Percentiles rank a stretch among this genome's conserved stretches.
phyloP scores from a whole-genome alignment of 2,888 invertebrate species.

The Adela reaumurella region DNA sequence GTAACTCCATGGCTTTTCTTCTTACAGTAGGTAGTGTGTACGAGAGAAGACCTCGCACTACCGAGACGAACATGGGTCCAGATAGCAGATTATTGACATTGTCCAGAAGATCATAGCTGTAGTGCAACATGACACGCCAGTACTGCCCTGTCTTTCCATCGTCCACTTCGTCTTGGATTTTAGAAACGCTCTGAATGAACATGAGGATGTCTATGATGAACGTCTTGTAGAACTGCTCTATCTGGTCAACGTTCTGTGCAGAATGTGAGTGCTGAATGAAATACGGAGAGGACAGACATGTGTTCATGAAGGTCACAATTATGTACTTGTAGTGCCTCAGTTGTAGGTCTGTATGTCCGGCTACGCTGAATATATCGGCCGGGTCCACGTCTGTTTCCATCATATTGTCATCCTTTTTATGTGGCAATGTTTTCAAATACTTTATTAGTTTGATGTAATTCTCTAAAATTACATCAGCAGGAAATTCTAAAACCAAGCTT shows the following conservation, averaged over 20 bases:
- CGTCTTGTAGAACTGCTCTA: slow-evolving; percentile 64
- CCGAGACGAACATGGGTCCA: slow-evolving; percentile 73
- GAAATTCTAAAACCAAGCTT: slow-evolving; percentile 64
- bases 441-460: slow-evolving; percentile 64
- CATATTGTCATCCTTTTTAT: slow-evolving; percentile 55
- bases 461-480: slow-evolving; percentile 57
- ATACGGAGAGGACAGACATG: slow-evolving; percentile 63
- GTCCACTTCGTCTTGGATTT: slow-evolving; percentile 60
- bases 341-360: slow-evolving; percentile 66
- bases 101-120: slow-evolving; percentile 75
- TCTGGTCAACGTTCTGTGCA: slow-evolving; percentile 36
- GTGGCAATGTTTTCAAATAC: slow-evolving; percentile 64
- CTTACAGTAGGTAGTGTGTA: slow-evolving; percentile 70
- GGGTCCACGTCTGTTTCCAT: slow-evolving; percentile 36
- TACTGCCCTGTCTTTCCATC: too few relatives aligned
- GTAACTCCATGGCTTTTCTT: slow-evolving; percentile 78
- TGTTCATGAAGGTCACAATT: slow-evolving; percentile 68
- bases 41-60: slow-evolving; percentile 68
- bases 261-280: slow-evolving; percentile 65
- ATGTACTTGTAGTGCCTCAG: slow-evolving; percentile 82
- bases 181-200: slow-evolving; percentile 63
- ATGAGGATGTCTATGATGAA: slow-evolving; percentile 66
- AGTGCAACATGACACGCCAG: slow-evolving; percentile 78
- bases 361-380: slow-evolving; percentile 59
- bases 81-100: slow-evolving; percentile 77